Base-by-base conservation (phyloP, 2,888 invertebrate genomes). In the Eristalinus aeneus region DNA sequence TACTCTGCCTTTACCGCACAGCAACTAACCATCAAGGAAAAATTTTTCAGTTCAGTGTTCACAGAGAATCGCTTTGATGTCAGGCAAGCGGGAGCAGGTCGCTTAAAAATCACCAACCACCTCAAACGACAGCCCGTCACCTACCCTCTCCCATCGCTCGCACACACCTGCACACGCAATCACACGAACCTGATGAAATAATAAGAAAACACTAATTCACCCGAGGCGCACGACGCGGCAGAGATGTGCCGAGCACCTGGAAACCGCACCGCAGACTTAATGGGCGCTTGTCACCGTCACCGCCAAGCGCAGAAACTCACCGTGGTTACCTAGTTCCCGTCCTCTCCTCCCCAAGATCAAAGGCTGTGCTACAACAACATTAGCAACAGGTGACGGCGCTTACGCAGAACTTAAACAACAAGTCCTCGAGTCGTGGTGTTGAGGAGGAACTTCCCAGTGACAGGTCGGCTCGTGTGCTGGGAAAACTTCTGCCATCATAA, bases 331-430 rank as follows among this genome's bases (percentile, higher is more conserved):
- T 39, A n/a, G 12, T 27, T 27, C 2, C 27, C 27, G 39, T 23
- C 46, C 22, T 56, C 10, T 11, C 3, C 23, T 56, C 39, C n/a
- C 56, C 12, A 56, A 56, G 23, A 56, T 56, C 56, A 56, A 56
- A 56, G 56, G n/a, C 46, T 46, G 16, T 11, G 56, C 23, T 22
- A 56, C 12, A 22, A 56, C 12, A 22, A 16, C 39, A 64, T 71
- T 71, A 71, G 64, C 71, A 77, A 77, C 77, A 77, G 77, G 56
- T 63, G 77, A 77, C 64, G 39, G 63, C 68, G 36, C 61, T 76
- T 69, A 34, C 4, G 6, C 56, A 56, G 12, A 56, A 27, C 23
- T 22, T 11, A 23, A 56, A 22, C 23, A 27, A 56, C 22, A 56
- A 23, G 56, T 56, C 56, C 3, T 23, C 56, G 39, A 39, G 39